Evolutionary conservation across 2,113 vertebrate genomes (phyloP).

Genomic region (Ameiurus melas): DNA sequence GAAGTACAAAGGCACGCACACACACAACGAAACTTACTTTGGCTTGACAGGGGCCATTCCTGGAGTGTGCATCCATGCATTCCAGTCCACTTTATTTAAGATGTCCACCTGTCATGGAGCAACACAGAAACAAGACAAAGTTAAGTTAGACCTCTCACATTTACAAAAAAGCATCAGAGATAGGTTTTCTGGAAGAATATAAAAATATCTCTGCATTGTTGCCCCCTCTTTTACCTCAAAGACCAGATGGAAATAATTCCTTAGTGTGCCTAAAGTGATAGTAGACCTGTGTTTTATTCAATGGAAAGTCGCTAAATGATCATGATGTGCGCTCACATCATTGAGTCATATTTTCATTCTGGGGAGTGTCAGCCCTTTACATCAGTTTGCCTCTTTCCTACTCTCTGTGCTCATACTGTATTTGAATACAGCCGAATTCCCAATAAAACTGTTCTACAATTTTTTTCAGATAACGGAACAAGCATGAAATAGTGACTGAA

Average conservation of each 20-base stretch:
- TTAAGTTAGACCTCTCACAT: neutral
- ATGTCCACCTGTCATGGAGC: slow-evolving; percentile 78
- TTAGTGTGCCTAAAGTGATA: neutral
- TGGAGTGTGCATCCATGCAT: slow-evolving; percentile 87
- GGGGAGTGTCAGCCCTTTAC: too few species aligned
- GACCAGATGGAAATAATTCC: neutral
- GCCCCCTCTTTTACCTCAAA: neutral
- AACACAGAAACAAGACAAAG: slow-evolving; percentile 11
- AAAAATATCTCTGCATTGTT: too few species aligned
- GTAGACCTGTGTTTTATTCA: neutral
- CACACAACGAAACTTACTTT: slow-evolving; percentile 70
- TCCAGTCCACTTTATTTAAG: slow-evolving; percentile 93
- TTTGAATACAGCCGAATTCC: too few species aligned
- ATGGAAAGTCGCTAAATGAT: too few species aligned
- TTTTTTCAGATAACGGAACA: too few species aligned
- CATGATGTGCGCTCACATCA: too few species aligned
- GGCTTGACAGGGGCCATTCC: slow-evolving; percentile 91
- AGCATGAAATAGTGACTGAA: too few species aligned
- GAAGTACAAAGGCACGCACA: neutral
- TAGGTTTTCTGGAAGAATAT: neutral
- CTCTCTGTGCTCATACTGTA: too few species aligned
- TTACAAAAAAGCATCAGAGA: neutral
- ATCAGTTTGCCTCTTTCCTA: too few species aligned
- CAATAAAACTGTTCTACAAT: too few species aligned
- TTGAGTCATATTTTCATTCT: too few species aligned